Evolutionary conservation across 2,113 vertebrate genomes (phyloP).

Genomic region (Ammodytes dubius): DNA sequence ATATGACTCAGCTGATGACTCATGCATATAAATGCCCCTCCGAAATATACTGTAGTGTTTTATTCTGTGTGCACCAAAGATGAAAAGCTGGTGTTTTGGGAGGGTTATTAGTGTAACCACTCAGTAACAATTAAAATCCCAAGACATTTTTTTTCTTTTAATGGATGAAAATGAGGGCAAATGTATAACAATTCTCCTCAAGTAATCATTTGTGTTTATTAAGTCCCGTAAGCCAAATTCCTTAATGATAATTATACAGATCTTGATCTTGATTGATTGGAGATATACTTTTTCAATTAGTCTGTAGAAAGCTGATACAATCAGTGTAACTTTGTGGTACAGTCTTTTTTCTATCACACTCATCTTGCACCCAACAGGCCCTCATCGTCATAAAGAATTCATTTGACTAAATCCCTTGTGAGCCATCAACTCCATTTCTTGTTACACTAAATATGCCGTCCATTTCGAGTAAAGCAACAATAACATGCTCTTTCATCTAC

Average conservation of each 20-base stretch:
- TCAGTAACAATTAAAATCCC: neutral
- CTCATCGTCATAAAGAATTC: conserved; percentile 5
- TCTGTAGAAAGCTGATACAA: conserved; percentile 14
- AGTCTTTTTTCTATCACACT: neutral
- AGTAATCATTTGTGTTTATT: conserved; percentile 42
- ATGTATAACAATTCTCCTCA: conserved; percentile 1
- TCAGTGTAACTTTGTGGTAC: neutral
- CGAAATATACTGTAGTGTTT: conserved; percentile 56
- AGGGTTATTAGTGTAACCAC: neutral
- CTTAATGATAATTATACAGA: conserved; percentile 31
- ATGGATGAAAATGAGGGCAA: conserved; percentile 1
- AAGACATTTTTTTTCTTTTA: conserved; percentile 25
- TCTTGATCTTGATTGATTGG: neutral
- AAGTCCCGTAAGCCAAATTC: conserved; percentile 39
- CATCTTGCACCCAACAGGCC: conserved; percentile 2
- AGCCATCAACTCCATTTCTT: conserved; percentile 3
- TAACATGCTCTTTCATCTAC: conserved; percentile 36
- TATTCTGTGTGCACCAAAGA: conserved; percentile 47
- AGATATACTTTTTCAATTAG: conserved; percentile 45
- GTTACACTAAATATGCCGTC: conserved; percentile 27
- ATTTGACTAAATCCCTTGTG: neutral
- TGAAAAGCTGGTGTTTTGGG: conserved; percentile 37
- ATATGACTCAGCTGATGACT: conserved; percentile 70
- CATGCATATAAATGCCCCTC: conserved; percentile 52
- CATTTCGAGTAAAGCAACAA: conserved; percentile 6